Conservation (phyloP, 2,888 invertebrate species). For the Troglohyphantes excavatus region DNA sequence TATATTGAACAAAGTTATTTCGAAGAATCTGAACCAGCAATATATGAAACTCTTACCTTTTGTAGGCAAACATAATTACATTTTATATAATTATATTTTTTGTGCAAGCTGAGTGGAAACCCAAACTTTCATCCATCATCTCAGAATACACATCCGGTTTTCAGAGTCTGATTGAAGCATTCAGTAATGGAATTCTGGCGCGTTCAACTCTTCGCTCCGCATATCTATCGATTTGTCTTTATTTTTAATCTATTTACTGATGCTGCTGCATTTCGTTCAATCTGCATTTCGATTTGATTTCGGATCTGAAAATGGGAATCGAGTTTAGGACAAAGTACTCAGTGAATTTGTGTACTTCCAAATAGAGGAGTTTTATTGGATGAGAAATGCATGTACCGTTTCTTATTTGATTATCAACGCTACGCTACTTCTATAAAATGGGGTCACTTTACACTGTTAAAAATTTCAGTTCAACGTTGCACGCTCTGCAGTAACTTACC, state of each 20-base stretch:
- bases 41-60: neutral
- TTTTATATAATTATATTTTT: neutral
- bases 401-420: neutral
- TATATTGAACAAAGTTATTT: too few relatives aligned
- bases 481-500: too few relatives aligned
- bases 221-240: conserved; percentile 1
- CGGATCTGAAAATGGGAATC: conserved; percentile 17
- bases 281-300: conserved; percentile 7
- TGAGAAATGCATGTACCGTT: neutral
- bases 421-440: too few relatives aligned
- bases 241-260: conserved; percentile 12
- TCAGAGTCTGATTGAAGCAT: neutral
- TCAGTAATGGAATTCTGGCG: conserved; percentile 22
- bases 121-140: neutral
- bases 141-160: neutral
- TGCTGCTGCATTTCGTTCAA: conserved; percentile 10
- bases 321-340: conserved; percentile 29
- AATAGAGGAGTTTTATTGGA: neutral
- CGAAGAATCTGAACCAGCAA: too few relatives aligned
- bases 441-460: too few relatives aligned
- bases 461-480: too few relatives aligned
- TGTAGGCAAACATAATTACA: neutral
- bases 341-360: neutral
- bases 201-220: conserved; percentile 22
- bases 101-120: neutral